Percentiles rank a stretch among this genome's conserved stretches.
phyloP scores from a whole-genome alignment of 2,113 vertebrate genomes.

The Charadrius vociferus region DNA sequence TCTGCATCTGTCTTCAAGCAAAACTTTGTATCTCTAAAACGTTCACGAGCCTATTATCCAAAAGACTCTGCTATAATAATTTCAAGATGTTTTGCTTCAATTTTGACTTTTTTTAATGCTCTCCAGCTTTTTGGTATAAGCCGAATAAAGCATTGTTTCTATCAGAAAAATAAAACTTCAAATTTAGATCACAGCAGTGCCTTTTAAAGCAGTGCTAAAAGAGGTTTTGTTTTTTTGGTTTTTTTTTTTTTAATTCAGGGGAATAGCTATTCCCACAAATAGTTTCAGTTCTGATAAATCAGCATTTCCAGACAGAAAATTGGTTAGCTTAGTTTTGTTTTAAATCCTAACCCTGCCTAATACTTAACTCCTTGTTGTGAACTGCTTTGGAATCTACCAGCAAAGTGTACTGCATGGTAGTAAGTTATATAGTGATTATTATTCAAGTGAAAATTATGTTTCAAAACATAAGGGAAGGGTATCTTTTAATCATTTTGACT shows the following conservation, averaged over 20 bases:
- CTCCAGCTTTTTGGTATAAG: slow-evolving; percentile 21
- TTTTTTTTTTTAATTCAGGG: neutral
- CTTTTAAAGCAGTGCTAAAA: neutral
- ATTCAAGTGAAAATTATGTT: neutral
- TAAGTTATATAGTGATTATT: neutral
- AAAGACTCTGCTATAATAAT: slow-evolving; percentile 27
- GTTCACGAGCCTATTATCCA: slow-evolving; percentile 18
- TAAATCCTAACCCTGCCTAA: neutral
- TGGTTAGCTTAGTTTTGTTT: neutral
- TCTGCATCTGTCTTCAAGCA: slow-evolving; percentile 39
- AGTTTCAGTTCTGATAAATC: slow-evolving; percentile 15
- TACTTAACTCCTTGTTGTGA: neutral
- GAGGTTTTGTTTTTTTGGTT: neutral
- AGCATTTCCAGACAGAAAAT: neutral
- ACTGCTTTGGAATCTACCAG: neutral
- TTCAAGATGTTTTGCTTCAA: slow-evolving; percentile 55
- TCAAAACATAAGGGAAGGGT: neutral
- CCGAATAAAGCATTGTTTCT: slow-evolving; percentile 31
- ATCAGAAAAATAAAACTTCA: neutral
- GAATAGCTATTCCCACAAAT: neutral
- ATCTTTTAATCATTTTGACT: slow-evolving; percentile 7
- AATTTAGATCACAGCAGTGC: slow-evolving; percentile 7
- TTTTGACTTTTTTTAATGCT: neutral
- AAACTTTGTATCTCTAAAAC: slow-evolving; percentile 1
- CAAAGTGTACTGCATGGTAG: neutral